Evolutionary conservation across 35 echinoderm and acorn worm genomes (phyloP).

Genomic region (Chiridota heheva): DNA sequence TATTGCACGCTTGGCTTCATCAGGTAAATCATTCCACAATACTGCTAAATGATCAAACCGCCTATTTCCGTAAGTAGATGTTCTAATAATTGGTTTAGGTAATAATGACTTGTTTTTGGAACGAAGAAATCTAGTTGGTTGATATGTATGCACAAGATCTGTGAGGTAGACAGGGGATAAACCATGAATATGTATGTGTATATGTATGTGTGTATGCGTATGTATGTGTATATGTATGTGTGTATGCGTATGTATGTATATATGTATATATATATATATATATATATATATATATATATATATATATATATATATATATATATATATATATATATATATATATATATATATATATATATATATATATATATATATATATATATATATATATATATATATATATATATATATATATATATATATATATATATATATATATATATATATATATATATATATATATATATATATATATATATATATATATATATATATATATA

Average conservation of each 20-base stretch:
- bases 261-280: conserved; percentile 10
- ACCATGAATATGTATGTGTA: conserved; percentile 3
- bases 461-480: background rate
- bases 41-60: background rate
- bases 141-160: background rate
- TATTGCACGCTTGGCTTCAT: too few relatives aligned
- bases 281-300: background rate
- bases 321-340: background rate
- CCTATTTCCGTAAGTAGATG: too few relatives aligned
- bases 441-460: background rate
- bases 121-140: too few relatives aligned
- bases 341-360: background rate
- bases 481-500: background rate
- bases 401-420: background rate
- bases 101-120: too few relatives aligned
- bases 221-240: conserved; percentile 8
- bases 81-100: background rate
- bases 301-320: background rate
- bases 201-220: conserved; percentile 8
- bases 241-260: conserved; percentile 8
- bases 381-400: background rate
- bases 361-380: background rate
- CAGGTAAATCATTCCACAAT: too few relatives aligned
- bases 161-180: too few relatives aligned
- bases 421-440: background rate